Evolutionary conservation across 2,113 vertebrate genomes (phyloP), one percentile per base, ranked within the genome.

Genomic region (Columbina picui): DNA sequence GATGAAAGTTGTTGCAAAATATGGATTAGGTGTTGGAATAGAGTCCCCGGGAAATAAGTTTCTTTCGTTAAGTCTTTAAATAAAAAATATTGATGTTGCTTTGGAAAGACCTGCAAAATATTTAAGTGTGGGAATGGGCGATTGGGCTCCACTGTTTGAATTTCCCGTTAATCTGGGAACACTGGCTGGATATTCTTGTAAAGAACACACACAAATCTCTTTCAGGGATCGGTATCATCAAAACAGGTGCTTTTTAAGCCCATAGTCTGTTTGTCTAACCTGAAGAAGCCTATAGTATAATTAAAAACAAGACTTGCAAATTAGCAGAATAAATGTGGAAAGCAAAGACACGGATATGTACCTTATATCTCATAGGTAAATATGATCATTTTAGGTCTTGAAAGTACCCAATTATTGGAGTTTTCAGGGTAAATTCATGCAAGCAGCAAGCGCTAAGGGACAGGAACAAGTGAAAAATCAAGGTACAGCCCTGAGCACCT

Each of bases 271-370:
- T 69, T 63, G 30, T 63, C 38, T 63, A 43, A 16, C 36, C 49
- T 34, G 41, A 18, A 34, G 70, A 41, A 55, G 45, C 43, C 64
- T 12, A 2, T 3, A 13, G 34, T 30, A 10, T 30, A 29, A 32
- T 29, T 70, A 32, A 81, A 64, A 71, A 3, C 15, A 25, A 45
- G 43, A 19, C 38, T 52, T 64, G 68, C 13, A 61, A 27, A 50
- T 76, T 34, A 0, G 1, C 8, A 1, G 36, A 39, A 2, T 17
- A 17, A 5, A 56, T 1, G 4, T 11, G 29, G 47, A 38, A n/a
- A 32, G 47, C 5, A 1, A 39, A 75, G 32, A 3, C 50, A 20
- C 0, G 1, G 41, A 14, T 25, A 3, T 1, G 3, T 14, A 2
- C 26, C 11, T 56, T 39, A 0, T 10, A n/a, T 60, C 53, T 7